Evolutionary conservation across 2,888 invertebrate genomes (phyloP), one percentile per base, ranked within the genome.

Genomic region (Drosophila ezoana): DNA sequence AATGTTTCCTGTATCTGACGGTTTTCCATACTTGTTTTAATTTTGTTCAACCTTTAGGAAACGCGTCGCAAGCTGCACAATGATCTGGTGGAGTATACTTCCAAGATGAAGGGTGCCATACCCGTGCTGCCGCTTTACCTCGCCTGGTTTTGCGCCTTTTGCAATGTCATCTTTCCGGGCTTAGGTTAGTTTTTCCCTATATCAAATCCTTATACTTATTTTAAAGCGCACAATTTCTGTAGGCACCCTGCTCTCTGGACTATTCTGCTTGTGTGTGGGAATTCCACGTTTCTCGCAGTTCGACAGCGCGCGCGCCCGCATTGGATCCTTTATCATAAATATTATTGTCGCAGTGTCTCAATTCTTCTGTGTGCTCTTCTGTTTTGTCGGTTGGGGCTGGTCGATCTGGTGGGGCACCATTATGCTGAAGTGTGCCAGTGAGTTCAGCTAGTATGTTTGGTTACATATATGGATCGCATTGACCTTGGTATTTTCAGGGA

Each of bases 351-450:
- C 98, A 0, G 93, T 96, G 60, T 95, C 97, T 16, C 99, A 99
- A 93, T 93, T 97, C 85, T 98, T 98, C 93, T 98, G 98, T 23
- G 96, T 98, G 56, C 94, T 98, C 57, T 98, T 99, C 93, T 96
- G 98, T 89, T 94, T 98, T 56, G 98, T 97, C 41, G 97, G 99
- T 16, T 99, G 98, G 98, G 98, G 98, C 80, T 99, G 99, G 99
- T 97, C 98, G 68, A 96, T 99, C 74, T 98, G 98, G 95, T 99
- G 99, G 99, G 99, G 98, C 3, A 95, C 98, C 77, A 96, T 97
- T 89, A 96, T 98, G 95, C 93, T 98, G 72, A 95, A 95, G 90
- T 94, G 97, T 87, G 96, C 98, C 70, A 95, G 98, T 98, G 92
- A 95, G 97, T 71, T 40, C 4, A 4, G 6, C 10, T 8, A 33